Evolutionary conservation across 2,888 invertebrate species (phyloP).

Genomic region (Meiosimyza decipiens): DNA sequence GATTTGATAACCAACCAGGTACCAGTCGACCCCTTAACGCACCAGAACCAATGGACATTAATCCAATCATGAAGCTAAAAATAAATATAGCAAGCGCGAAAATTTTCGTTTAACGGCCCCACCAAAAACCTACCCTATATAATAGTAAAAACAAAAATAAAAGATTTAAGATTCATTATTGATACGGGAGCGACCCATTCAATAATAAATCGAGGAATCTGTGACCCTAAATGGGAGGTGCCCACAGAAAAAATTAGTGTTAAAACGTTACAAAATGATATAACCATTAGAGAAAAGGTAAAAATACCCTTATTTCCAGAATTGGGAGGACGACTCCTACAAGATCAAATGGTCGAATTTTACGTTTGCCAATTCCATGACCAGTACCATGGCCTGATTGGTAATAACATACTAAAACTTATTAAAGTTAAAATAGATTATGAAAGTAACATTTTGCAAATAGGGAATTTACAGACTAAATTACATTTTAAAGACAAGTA

Average conservation of each 20-base stretch:
- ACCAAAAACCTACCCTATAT: too few relatives aligned
- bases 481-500: too few relatives aligned
- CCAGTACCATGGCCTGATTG: background rate
- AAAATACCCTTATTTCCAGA: background rate
- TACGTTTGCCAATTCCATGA: background rate
- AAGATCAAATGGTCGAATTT: background rate
- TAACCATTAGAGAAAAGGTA: background rate
- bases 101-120: too few relatives aligned
- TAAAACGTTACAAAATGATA: background rate
- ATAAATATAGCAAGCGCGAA: too few relatives aligned
- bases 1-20: too few relatives aligned
- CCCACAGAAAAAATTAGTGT: background rate
- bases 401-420: conserved; percentile 19
- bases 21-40: too few relatives aligned
- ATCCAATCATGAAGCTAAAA: too few relatives aligned
- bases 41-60: too few relatives aligned
- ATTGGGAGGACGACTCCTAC: background rate
- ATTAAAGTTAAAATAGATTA: conserved; percentile 30
- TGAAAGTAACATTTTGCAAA: too few relatives aligned
- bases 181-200: background rate
- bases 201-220: background rate
- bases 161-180: background rate
- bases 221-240: background rate
- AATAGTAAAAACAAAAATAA: background rate
- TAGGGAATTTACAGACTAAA: too few relatives aligned